Evolutionary conservation across 2,113 vertebrate genomes (phyloP), one percentile per base, ranked within the genome.

Genomic region (Nettapus auritus): DNA sequence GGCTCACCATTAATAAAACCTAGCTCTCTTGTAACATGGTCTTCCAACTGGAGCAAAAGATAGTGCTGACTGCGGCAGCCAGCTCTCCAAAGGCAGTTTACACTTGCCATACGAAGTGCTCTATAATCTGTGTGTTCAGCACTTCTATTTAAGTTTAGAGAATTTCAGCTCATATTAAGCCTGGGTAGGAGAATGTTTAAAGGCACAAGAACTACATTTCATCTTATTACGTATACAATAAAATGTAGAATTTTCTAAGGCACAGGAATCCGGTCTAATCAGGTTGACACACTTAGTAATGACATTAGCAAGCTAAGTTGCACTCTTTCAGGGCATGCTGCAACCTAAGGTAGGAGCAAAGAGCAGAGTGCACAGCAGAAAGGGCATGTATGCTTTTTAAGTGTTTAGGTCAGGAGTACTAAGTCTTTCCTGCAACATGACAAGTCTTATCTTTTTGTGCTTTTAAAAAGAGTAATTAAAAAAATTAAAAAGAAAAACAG

Each of bases 341-440:
- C 60, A 68, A 59, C 22, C 40, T 62, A 81, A 89, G 75, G 77
- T n/a, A 75, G 96, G 55, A 85, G 46, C 34, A 66, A 63, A n/a
- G 31, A 88, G 40, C 28, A 73, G 55, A 76, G n/a, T 4, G 44
- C 11, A 18, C 28, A 56, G 50, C 50, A 68, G 71, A 40, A 83
- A 81, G 94, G 82, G 71, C 80, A 93, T 0, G 1, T 13, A 62
- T 44, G 75, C 76, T 67, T 18, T 2, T 53, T 34, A 66, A 80
- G 44, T 44, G 19, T 38, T 77, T 74, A 89, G 87, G 57, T 56
- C 48, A 64, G 53, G 26, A 91, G 22, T 42, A 55, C 74, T 57
- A 95, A 11, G 79, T 63, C 90, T 33, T 60, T 42, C 86, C 94
- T 71, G 90, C 18, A 86, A 77, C 48, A 79, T 18, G 60, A 92